Evolutionary conservation across 2,888 invertebrate species (phyloP).

Genomic region (Microctonus brassicae): DNA sequence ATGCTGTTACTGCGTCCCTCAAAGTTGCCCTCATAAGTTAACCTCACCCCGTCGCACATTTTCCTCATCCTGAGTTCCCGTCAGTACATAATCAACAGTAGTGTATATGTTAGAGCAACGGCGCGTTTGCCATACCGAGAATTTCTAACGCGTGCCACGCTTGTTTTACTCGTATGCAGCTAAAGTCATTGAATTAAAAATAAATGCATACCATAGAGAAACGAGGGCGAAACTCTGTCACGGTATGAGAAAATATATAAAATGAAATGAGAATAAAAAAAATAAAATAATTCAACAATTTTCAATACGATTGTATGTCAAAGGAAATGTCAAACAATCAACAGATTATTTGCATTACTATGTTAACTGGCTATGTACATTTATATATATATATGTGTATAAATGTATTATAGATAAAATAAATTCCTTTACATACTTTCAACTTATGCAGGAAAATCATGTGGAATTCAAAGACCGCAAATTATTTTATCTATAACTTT

Average conservation of each 20-base stretch:
- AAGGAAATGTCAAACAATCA: too few relatives aligned
- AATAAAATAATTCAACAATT: conserved; percentile 31
- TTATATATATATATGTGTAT: background rate
- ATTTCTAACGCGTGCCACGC: conserved; percentile 57
- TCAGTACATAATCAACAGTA: conserved; percentile 15
- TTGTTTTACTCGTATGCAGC: conserved; percentile 21
- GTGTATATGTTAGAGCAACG: conserved; percentile 8
- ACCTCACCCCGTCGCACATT: conserved; percentile 17
- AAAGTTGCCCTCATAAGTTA: conserved; percentile 65
- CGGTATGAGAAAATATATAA: background rate
- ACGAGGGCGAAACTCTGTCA: background rate
- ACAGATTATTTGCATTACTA: too few relatives aligned
- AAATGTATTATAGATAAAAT: too few relatives aligned
- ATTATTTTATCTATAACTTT: too few relatives aligned
- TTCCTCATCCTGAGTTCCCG: background rate
- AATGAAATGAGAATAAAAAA: background rate
- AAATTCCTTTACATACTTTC: too few relatives aligned
- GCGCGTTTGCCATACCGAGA: conserved; percentile 56
- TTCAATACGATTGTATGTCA: background rate
- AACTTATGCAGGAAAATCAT: too few relatives aligned
- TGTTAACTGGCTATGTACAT: background rate
- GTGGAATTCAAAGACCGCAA: too few relatives aligned
- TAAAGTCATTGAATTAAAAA: conserved; percentile 37
- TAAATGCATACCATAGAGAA: background rate
- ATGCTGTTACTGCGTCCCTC: conserved; percentile 63